phyloP scores from a whole-genome alignment of 2,888 invertebrate species.

The Alloplasta piceator region DNA sequence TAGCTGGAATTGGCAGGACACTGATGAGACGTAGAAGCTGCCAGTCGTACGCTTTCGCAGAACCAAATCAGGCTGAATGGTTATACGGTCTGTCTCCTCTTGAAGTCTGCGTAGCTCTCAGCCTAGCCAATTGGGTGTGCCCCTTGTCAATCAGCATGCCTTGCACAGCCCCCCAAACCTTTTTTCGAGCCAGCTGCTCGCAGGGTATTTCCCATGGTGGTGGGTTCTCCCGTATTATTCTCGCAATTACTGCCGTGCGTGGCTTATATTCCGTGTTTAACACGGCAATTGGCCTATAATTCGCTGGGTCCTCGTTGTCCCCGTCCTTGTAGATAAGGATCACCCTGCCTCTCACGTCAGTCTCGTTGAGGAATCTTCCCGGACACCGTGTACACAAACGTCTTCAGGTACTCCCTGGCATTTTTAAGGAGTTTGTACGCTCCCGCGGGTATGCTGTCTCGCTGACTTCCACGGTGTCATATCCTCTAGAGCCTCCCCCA shows the following conservation, averaged over 20 bases:
- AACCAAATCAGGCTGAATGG: constrained; percentile 67
- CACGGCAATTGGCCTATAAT: too few relatives aligned
- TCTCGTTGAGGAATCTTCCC: constrained; percentile 29
- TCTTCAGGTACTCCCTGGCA: constrained; percentile 29
- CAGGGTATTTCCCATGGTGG: too few relatives aligned
- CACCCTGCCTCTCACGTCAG: constrained; percentile 65
- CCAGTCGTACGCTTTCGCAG: constrained; percentile 55
- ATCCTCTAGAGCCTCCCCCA: constrained; percentile 23
- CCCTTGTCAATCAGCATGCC: too few relatives aligned
- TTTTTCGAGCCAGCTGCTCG: constrained; percentile 25
- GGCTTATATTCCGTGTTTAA: constrained; percentile 72
- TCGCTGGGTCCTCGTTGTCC: constrained; percentile 62
- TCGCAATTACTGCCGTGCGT: constrained; percentile 62
- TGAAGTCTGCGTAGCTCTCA: constrained; percentile 41
- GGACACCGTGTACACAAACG: background rate
- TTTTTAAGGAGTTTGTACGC: constrained; percentile 51
- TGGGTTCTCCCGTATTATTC: constrained; percentile 23
- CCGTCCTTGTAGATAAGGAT: constrained; percentile 69
- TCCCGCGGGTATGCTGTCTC: constrained; percentile 54
- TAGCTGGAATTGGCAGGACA: constrained; percentile 18
- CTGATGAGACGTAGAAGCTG: constrained; percentile 37
- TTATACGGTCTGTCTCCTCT: too few relatives aligned
- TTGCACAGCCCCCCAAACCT: constrained; percentile 14
- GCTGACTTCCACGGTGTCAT: constrained; percentile 62
- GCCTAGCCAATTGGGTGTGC: constrained; percentile 56